These are phyloP conservation scores for Melanocharis versteri DNA, from an alignment of 2,113 vertebrate genomes.

Conservation along the genomic window DNA sequence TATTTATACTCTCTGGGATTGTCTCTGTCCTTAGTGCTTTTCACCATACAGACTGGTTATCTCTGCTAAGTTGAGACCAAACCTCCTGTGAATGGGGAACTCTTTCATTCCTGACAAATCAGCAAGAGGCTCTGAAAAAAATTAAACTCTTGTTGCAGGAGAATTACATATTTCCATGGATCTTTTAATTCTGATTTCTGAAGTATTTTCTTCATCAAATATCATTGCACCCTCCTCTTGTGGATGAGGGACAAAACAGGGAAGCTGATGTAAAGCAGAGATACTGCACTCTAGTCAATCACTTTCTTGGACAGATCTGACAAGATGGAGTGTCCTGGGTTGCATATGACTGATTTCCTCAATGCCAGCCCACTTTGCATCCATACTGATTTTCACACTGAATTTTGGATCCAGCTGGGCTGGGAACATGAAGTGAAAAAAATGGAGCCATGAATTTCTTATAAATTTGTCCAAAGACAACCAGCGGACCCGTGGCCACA, in stretches of 20 bases:
- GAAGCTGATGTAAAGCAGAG: background rate
- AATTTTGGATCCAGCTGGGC: background rate
- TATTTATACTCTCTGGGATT: conserved; percentile 70
- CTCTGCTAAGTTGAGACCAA: conserved; percentile 45
- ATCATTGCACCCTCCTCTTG: background rate
- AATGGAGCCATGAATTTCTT: background rate
- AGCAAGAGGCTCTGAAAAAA: background rate
- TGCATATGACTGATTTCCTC: background rate
- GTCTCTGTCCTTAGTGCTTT: conserved; percentile 62
- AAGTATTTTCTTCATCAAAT: background rate
- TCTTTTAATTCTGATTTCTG: background rate
- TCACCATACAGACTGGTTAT: conserved; percentile 54
- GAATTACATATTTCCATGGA: background rate
- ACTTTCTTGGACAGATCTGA: background rate
- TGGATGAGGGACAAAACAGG: background rate
- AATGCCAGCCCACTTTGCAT: background rate
- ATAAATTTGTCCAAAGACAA: background rate
- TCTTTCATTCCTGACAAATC: background rate
- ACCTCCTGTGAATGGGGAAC: background rate
- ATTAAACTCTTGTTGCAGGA: background rate
- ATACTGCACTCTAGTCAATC: background rate
- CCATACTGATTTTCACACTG: background rate
- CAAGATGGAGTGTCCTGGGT: background rate
- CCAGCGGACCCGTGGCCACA: background rate
- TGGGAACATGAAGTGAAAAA: background rate